Base-by-base conservation (phyloP, 1,140 invertebrate genomes). In the Temnothorax longispinosus region DNA sequence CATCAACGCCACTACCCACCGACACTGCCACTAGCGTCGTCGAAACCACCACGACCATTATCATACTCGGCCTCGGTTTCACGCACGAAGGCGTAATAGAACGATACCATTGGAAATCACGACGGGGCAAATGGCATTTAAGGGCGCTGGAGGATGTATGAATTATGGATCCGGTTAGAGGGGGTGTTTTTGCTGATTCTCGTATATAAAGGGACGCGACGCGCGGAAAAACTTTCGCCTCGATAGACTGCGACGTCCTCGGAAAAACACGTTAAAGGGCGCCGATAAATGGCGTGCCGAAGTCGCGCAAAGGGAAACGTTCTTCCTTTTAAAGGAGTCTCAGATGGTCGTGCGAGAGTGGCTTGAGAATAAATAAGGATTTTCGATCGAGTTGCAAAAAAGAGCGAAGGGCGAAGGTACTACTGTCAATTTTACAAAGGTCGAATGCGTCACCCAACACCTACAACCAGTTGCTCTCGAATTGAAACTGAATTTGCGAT, bases 181-280 rank as follows among this genome's bases (percentile, higher is more conserved):
- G 82, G 87, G 47, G 72, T 86, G 85, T 88, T 93, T 92, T 92
- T 93, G 90, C 89, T 91, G 89, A 92, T 93, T 92, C 89, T n/a
- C 80, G 77, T 87, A 50, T 75, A 71, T 81, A 91, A 89, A 84
- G 88, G 74, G 87, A 86, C 35, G 47, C 41, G 67, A 60, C 27
- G 27, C 6, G 32, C 50, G 50, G 75, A 86, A 88, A 90, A 91
- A 86, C 71, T 82, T 88, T 54, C 47, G 77, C 74, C 52, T 74
- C 81, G 81, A 90, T 90, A 90, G 89, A 90, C 80, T 88, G 35
- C 56, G 60, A 85, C 67, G 78, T 69, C 35, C 52, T 81, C 35
- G 69, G 50, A 88, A 88, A 90, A 88, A 90, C 89, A 69, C 35
- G 88, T 62, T 56, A 76, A 86, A 85, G 64, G 41, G 41, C 32